Percentiles rank a stretch among this genome's conserved stretches.
Evolutionary conservation across 2,797 vertebrate species (phyloP).

Genomic region (Ctenopoma multispine): DNA sequence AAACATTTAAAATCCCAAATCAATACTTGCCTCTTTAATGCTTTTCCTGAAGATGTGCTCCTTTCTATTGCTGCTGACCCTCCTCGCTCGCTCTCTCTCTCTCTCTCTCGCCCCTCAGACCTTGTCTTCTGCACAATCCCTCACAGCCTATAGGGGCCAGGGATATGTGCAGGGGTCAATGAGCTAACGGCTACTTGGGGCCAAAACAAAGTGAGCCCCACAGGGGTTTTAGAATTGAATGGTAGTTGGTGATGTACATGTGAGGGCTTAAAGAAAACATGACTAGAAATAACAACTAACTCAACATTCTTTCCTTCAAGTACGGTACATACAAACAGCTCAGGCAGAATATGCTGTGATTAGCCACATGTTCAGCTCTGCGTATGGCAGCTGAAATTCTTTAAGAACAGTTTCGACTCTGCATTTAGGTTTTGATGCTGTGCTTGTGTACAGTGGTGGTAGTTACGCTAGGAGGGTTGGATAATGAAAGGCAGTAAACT

Average conservation of each 20-base stretch:
- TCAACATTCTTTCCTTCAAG: slow-evolving; percentile 45
- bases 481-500: too few species aligned
- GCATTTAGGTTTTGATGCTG: not conserved
- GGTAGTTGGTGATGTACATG: slow-evolving; percentile 63
- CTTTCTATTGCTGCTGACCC: slow-evolving; percentile 73
- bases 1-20: slow-evolving; percentile 88
- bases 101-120: slow-evolving; percentile 42
- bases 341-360: slow-evolving; percentile 29
- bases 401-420: slow-evolving; percentile 25
- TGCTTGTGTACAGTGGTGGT: not conserved
- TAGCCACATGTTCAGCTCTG: slow-evolving; percentile 28
- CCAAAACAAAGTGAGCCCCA: slow-evolving; percentile 69
- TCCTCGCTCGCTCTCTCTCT: slow-evolving; percentile 31
- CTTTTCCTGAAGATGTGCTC: slow-evolving; percentile 83
- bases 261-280: slow-evolving; percentile 62
- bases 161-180: slow-evolving; percentile 72
- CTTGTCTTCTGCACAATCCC: slow-evolving; percentile 69
- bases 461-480: not conserved
- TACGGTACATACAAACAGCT: slow-evolving; percentile 31
- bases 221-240: slow-evolving; percentile 72
- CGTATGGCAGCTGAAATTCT: slow-evolving; percentile 37
- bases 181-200: slow-evolving; percentile 69
- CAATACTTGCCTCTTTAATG: slow-evolving; percentile 87
- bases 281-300: slow-evolving; percentile 50
- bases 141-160: slow-evolving; percentile 73